Conservation (phyloP, 1,140 invertebrate species). For the Helicoverpa zea region DNA sequence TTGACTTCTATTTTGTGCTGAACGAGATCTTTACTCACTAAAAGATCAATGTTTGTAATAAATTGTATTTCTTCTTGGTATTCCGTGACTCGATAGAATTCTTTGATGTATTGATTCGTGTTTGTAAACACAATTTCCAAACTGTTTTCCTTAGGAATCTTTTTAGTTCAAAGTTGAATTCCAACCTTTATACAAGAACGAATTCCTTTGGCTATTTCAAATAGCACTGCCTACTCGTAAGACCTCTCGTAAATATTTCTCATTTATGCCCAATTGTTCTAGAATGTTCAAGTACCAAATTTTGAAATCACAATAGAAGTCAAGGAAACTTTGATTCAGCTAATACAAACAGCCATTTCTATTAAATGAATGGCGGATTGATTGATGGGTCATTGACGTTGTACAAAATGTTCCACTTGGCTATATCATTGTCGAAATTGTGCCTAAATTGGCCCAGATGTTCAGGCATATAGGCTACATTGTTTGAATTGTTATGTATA, state of each 20-base stretch:
- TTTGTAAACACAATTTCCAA: conserved; percentile 16
- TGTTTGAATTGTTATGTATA: conserved; percentile 45
- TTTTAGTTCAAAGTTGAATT: conserved; percentile 11
- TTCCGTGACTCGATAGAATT: conserved; percentile 12
- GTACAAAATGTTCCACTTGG: conserved; percentile 60
- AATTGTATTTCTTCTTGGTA: background rate
- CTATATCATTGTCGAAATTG: conserved; percentile 55
- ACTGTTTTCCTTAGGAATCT: conserved; percentile 12
- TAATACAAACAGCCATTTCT: conserved; percentile 54
- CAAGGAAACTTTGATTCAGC: conserved; percentile 49
- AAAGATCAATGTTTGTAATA: background rate
- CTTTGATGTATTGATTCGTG: conserved; percentile 32
- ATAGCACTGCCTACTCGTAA: background rate
- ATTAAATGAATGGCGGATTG: conserved; percentile 59
- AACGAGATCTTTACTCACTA: background rate
- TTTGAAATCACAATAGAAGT: conserved; percentile 36
- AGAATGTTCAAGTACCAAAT: conserved; percentile 24
- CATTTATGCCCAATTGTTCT: conserved; percentile 11
- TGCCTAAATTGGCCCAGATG: conserved; percentile 50
- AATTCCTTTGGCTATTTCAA: background rate
- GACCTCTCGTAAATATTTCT: conserved; percentile 12
- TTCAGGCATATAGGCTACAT: conserved; percentile 35
- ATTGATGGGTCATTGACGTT: conserved; percentile 70
- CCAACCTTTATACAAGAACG: conserved; percentile 6
- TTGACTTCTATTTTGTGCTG: background rate